These are phyloP conservation scores for Sclerurus mexicanus DNA, from an alignment of 2,113 vertebrate genomes.

Conservation along the genomic window DNA sequence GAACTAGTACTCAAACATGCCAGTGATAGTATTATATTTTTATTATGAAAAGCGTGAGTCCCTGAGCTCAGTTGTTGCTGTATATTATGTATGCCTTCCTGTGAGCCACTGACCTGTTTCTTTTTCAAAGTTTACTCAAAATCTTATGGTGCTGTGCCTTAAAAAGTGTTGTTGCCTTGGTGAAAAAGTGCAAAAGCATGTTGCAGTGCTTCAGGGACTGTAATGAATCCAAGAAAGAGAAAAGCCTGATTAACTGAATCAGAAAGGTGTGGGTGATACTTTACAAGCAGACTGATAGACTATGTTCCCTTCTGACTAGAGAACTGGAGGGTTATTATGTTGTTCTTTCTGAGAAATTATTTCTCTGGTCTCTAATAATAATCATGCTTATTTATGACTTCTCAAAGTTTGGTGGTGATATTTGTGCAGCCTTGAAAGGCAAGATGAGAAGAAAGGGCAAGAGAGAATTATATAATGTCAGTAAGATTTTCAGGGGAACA, in stretches of 20 bases:
- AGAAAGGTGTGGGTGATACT: slow-evolving; percentile 8
- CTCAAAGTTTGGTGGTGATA: not conserved
- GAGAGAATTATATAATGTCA: not conserved
- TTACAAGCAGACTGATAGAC: not conserved
- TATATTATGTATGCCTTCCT: not conserved
- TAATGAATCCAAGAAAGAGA: not conserved
- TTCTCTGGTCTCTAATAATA: not conserved
- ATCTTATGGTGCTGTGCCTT: not conserved
- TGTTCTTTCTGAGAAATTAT: not conserved
- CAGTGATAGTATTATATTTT: not conserved
- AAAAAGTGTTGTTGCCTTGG: slow-evolving; percentile 34
- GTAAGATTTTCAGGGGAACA: not conserved
- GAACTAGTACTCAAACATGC: not conserved
- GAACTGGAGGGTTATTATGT: not conserved
- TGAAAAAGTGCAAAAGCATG: slow-evolving; percentile 55
- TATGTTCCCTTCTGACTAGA: not conserved
- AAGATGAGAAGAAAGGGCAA: not conserved
- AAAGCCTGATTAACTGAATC: slow-evolving; percentile 26
- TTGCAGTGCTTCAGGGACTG: slow-evolving; percentile 25
- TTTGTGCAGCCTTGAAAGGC: not conserved
- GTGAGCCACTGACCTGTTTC: slow-evolving; percentile 31
- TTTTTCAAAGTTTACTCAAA: not conserved
- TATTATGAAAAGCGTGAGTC: not conserved
- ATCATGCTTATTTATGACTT: not conserved
- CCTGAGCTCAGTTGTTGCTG: not conserved